Base-by-base conservation (phyloP, 2,797 vertebrate species). In the Mormyrus hasselquistii region DNA sequence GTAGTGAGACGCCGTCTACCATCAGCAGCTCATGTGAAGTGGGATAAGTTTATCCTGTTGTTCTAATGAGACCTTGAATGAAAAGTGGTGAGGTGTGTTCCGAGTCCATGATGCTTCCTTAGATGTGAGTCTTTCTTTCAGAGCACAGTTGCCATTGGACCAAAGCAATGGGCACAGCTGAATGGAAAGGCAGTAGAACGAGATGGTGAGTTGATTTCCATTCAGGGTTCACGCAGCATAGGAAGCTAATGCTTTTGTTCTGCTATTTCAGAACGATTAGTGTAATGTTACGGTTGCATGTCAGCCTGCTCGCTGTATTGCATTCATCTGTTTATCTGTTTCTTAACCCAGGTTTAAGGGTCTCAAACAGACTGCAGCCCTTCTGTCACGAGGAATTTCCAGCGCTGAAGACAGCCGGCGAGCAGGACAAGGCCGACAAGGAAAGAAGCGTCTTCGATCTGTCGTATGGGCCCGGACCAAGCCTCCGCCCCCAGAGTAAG, bases 361-460 rank as follows among this genome's bases (percentile, higher is more conserved):
- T 92, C 98, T 99, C 97, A 99, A 99, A 96, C 98, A 98, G 98
- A 99, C 98, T 98, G 94, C 98, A 99, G 98, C 98, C 98, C 97
- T 99, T 99, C 98, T 99, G 98, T 99, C 99, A 98, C 98, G 98
- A 99, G 98, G 99, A 99, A 97, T 99, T 99, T 99, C 99, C 99
- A 95, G 99, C 98, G 93, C 97, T 99, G 97, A 99, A 98, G 96
- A 98, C 98, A 97, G 99, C 98, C 96, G 98, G 98, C 94, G 98
- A 98, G 97, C 99, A 99, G 98, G 98, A 99, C 98, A 99, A 95
- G 96, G 97, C 90, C 98, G 98, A 97, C 98, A 99, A 96, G 98
- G 99, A 99, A 99, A 99, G 97, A 98, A 98, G 97, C 98, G 97
- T 92, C 98, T 99, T 98, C 97, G 98, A 99, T 99, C 99, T 95